Conservation (phyloP, 2,888 invertebrate genomes). For the Microctonus aethiopoides region DNA sequence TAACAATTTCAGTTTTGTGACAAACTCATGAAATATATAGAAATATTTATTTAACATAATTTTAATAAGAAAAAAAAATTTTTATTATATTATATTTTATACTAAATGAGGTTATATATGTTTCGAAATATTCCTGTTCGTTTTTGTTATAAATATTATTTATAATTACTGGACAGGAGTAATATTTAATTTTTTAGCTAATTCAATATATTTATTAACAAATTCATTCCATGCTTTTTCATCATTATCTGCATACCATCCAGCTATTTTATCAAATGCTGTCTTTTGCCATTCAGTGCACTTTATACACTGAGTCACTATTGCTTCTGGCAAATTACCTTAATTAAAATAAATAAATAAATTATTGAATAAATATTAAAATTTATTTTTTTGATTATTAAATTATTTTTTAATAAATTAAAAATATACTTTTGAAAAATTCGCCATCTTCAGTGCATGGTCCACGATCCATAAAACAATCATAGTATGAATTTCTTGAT, state of each 20-base stretch:
- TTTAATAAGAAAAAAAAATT: too few species aligned
- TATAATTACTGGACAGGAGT: too few species aligned
- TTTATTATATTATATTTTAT: too few species aligned
- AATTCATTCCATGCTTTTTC: constrained; percentile 48
- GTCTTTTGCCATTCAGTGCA: constrained; percentile 52
- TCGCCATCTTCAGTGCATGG: constrained; percentile 50
- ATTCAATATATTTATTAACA: constrained; percentile 44
- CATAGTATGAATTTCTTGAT: constrained; percentile 52
- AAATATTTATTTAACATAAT: neutral
- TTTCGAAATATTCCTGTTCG: too few species aligned
- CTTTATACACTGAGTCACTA: constrained; percentile 52
- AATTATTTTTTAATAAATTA: neutral
- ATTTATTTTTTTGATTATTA: neutral
- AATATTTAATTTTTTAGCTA: constrained; percentile 37
- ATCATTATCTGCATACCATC: constrained; percentile 50
- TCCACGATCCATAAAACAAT: constrained; percentile 50
- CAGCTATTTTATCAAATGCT: constrained; percentile 49
- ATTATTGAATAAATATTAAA: neutral
- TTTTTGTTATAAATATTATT: too few species aligned
- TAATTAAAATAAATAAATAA: constrained; percentile 1
- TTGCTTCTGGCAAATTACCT: constrained; percentile 53
- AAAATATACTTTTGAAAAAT: constrained; percentile 50
- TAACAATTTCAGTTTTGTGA: neutral
- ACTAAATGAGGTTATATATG: too few species aligned
- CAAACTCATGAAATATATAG: neutral